Base-by-base conservation (phyloP, 2,113 vertebrate species). In the Anguilla japonica region DNA sequence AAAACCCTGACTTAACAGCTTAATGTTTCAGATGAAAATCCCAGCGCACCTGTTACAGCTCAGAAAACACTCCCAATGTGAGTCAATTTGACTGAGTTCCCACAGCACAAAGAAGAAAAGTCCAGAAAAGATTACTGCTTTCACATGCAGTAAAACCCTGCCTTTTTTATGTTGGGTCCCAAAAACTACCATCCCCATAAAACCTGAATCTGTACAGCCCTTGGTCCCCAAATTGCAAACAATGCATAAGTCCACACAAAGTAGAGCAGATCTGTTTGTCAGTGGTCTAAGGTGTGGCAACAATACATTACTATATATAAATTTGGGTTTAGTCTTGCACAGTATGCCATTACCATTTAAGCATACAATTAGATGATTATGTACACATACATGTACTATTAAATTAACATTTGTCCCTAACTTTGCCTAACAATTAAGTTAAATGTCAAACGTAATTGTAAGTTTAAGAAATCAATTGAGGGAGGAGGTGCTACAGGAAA, bases 91-190 rank as follows among this genome's bases (percentile, higher is more conserved):
- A n/a, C 39, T 53, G 63, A 46, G 50, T 50, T 81, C 26, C 16
- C 78, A 67, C 40, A 34, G 53, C 9, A 29, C 87, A 67, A 16
- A 83, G 8, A 60, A 63, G 53, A 53, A 22, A 41, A 26, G 2
- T 83, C 75, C 60, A 84, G 79, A 84, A 87, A n/a, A 81, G 50
- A 85, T 85, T 67, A 87, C 29, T 86, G 79, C 87, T 87, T 80
- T 43, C 50, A 90, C 88, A 87, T 91, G 34, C 89, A 91, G 90
- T 91, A 78, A 50, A 22, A 85, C 29, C 22, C 0, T 60, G 67
- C 84, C 60, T 67, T 46, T 53, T 78, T n/a, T 81, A 82, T 78
- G 46, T 82, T 43, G 50, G 41, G 82, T 46, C 43, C 43, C 29
- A 78, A 29, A 57, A 82, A 63, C 41, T 20, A 84, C 2, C 0